Evolutionary conservation across 2,797 vertebrate species (phyloP), one percentile per base, ranked within the genome.

Genomic region (Heteromormyrus szaboi): DNA sequence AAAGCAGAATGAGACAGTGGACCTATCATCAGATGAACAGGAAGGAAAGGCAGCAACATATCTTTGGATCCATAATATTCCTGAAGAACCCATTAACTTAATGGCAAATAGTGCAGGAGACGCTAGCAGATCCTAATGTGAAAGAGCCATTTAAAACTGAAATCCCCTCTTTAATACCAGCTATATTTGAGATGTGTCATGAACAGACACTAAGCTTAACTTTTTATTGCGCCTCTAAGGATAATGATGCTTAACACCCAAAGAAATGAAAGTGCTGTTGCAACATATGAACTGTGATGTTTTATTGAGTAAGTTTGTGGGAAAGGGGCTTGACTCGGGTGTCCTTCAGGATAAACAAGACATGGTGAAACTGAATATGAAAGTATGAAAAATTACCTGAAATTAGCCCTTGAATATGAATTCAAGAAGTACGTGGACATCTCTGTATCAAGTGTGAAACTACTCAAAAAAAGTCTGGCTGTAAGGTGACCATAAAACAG

Each of bases 1-100:
- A 84, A 83, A 48, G 11, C 6, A 14, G 44, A 88, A 76, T 19
- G 4, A 37, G 22, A 29, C 11, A 25, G 22, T 25, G 25, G 25
- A 51, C 65, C 25, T 25, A 54, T 9, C 53, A 17, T 22, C 7
- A 53, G 84, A 62, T 44, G 68, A 79, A 33, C 72, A 79, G 72
- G 17, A 17, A 37, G 25, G 62, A 68, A 29, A 68, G 84, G 65
- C 41, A 54, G 44, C 44, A 81, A 50, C 51, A 56, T 62, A 72
- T 14, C 54, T 53, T 79, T 62, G 53, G 81, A 62, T 87, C 17
- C 85, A 37, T 62, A 89, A 87, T 87, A 86, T 87, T 89, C 51
- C 86, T 62, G 50, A 87, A 89, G 68, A 87, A 76, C 22, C 76
- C 51, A 87, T 89, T 89, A 87, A 62, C 89, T 83, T 89, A 87